Evolutionary conservation across 2,888 invertebrate species (phyloP).

Genomic region (Pasiphila rectangulata): DNA sequence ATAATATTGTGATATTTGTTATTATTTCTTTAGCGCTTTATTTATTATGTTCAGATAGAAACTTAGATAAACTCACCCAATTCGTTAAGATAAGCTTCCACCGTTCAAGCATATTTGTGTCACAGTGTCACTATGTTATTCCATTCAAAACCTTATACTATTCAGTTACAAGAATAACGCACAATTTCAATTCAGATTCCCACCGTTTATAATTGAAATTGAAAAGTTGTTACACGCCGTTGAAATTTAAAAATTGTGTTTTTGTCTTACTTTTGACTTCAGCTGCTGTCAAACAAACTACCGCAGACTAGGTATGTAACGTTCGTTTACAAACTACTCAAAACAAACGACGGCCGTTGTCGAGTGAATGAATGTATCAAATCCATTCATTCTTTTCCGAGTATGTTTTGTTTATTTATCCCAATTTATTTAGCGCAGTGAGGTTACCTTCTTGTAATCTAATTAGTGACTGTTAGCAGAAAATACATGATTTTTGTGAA

Average conservation of each 20-base stretch:
- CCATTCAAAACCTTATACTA: conserved; percentile 18
- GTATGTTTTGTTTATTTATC: no score
- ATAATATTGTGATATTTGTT: no score
- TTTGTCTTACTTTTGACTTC: conserved; percentile 18
- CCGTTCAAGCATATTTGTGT: conserved; percentile 59
- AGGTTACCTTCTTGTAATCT: no score
- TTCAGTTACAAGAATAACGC: conserved; percentile 39
- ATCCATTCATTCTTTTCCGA: not conserved
- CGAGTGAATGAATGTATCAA: no score
- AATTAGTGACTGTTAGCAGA: no score
- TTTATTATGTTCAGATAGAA: no score
- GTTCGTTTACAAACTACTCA: no score
- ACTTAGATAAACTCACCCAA: no score
- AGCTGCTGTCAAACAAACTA: conserved; percentile 4
- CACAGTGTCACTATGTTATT: conserved; percentile 25
- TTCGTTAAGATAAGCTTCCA: conserved; percentile 70
- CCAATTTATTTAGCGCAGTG: no score
- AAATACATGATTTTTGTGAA: no score
- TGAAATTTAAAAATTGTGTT: conserved; percentile 60
- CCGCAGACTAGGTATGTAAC: not conserved
- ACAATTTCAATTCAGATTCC: no score
- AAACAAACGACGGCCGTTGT: not conserved
- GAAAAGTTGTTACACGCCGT: conserved; percentile 57
- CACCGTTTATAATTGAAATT: conserved; percentile 33
- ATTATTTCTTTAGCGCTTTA: no score